Percentiles rank a stretch among this genome's conserved stretches.
Evolutionary conservation across 2,888 invertebrate genomes (phyloP).

Genomic region (Pantelozetes paolii): DNA sequence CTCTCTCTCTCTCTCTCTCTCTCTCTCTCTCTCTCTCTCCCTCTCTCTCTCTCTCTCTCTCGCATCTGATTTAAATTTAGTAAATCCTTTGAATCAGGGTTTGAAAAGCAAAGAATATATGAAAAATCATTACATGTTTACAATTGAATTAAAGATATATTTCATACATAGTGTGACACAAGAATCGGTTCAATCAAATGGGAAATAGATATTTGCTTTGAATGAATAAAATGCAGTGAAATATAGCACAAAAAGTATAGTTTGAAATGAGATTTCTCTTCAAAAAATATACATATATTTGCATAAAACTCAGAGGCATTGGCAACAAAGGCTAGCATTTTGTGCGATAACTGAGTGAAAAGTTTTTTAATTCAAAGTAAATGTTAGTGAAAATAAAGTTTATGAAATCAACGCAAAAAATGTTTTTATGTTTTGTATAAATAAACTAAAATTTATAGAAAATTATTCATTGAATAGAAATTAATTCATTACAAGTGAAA

Average conservation of each 20-base stretch:
- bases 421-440: not conserved
- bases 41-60: too few relatives aligned
- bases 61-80: too few relatives aligned
- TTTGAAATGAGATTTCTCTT: too few relatives aligned
- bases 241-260: too few relatives aligned
- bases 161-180: not conserved
- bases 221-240: too few relatives aligned
- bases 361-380: too few relatives aligned
- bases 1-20: too few relatives aligned
- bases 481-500: slow-evolving; percentile 2
- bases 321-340: too few relatives aligned
- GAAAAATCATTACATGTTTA: not conserved
- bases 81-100: too few relatives aligned
- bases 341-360: too few relatives aligned
- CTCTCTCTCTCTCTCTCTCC: too few relatives aligned
- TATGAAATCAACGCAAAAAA: not conserved
- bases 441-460: not conserved
- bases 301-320: slow-evolving; percentile 10
- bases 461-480: not conserved
- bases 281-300: slow-evolving; percentile 13
- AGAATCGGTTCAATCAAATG: not conserved
- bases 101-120: not conserved
- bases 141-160: not conserved
- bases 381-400: too few relatives aligned
- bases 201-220: not conserved